A percentile compares a stretch with the other conserved stretches of the same genome.
Evolutionary conservation across 2,888 invertebrate species (phyloP).

Genomic region (Yponomeuta malinellus): DNA sequence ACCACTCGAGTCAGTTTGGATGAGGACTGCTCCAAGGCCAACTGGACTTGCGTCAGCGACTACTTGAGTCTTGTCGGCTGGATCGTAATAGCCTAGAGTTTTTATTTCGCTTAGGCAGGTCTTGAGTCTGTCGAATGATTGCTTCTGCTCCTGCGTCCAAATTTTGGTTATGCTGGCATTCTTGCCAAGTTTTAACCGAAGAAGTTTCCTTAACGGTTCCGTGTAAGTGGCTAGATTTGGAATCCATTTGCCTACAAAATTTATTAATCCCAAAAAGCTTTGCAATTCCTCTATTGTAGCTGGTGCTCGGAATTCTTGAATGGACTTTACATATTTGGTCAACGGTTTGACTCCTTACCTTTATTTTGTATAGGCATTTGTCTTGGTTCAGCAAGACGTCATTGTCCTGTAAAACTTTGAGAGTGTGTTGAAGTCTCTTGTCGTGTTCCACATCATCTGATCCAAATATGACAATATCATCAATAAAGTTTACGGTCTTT

Average conservation of each 20-base stretch:
- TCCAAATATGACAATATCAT: conserved; percentile 27
- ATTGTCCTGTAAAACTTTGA: conserved; percentile 9
- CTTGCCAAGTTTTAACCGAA: conserved; percentile 19
- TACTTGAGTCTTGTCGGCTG: conserved; percentile 23
- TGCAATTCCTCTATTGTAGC: conserved; percentile 26
- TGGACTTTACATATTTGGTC: conserved; percentile 23
- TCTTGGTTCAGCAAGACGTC: conserved; percentile 12
- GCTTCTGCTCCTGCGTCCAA: conserved; percentile 19
- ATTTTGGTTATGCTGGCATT: conserved; percentile 21
- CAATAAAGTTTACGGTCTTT: conserved; percentile 26
- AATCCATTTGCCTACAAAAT: conserved; percentile 28
- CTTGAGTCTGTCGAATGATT: conserved; percentile 20
- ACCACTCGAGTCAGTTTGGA: conserved; percentile 20
- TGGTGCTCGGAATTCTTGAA: conserved; percentile 23
- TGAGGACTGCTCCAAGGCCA: conserved; percentile 22
- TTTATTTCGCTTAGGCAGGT: conserved; percentile 17
- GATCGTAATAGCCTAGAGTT: conserved; percentile 27
- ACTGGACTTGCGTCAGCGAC: conserved; percentile 30
- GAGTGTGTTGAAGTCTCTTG: conserved; percentile 5
- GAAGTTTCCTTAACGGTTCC: conserved; percentile 23
- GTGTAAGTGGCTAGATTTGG: conserved; percentile 25
- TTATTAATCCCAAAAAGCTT: conserved; percentile 31
- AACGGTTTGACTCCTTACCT: conserved; percentile 24
- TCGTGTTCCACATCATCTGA: conserved; percentile 12
- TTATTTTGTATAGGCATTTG: conserved; percentile 11